phyloP scores from a whole-genome alignment of 2,113 vertebrate species.

The Orthochromis malagaraziensis region DNA sequence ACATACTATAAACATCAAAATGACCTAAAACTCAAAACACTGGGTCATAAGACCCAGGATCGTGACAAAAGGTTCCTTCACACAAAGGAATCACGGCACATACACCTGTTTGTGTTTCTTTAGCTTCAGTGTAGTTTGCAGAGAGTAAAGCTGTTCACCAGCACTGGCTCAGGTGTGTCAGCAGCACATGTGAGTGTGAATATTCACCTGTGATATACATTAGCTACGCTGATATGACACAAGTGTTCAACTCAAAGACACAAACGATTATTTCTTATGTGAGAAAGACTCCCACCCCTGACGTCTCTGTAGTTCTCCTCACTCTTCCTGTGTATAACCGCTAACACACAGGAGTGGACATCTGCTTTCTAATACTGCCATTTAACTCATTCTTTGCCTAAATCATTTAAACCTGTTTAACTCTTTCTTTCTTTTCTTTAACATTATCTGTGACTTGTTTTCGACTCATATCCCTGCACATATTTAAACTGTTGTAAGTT shows the following conservation, averaged over 20 bases:
- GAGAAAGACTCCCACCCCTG: background rate
- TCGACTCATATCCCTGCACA: background rate
- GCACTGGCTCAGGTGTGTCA: background rate
- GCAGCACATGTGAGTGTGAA: background rate
- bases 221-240: background rate
- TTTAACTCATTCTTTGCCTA: background rate
- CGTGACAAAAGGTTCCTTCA: background rate
- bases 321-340: background rate
- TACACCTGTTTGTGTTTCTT: background rate
- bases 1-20: too few relatives aligned
- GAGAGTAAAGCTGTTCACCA: background rate
- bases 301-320: fast-evolving
- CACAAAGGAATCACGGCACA: background rate
- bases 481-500: background rate
- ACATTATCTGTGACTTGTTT: background rate
- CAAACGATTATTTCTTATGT: background rate
- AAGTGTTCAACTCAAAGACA: background rate
- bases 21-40: too few relatives aligned
- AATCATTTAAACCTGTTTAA: background rate
- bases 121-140: background rate
- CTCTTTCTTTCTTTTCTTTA: background rate
- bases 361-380: background rate
- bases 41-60: too few relatives aligned
- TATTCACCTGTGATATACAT: background rate
- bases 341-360: background rate